Evolutionary conservation across 2,888 invertebrate species (phyloP).

Genomic region (Prosapia bicincta): DNA sequence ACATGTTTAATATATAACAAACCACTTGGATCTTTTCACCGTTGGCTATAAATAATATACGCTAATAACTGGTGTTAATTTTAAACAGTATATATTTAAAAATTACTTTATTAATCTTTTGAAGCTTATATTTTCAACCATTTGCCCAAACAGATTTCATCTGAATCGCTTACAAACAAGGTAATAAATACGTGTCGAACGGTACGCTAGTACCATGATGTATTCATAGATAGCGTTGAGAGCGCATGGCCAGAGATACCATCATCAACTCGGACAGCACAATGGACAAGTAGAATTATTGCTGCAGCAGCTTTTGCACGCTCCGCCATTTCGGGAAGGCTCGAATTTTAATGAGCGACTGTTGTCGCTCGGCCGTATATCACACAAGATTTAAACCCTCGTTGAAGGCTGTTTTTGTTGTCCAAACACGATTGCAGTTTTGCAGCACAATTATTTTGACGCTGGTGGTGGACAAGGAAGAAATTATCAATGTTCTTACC

Average conservation of each 20-base stretch:
- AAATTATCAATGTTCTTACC: no score
- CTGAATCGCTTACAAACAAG: conserved; percentile 4
- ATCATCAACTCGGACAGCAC: conserved; percentile 18
- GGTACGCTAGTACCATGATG: neutral
- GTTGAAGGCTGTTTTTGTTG: neutral
- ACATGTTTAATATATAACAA: no score
- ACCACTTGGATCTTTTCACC: no score
- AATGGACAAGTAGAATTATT: conserved; percentile 21
- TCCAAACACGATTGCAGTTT: neutral
- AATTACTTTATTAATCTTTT: no score
- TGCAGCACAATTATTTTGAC: neutral
- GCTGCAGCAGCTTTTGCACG: conserved; percentile 4
- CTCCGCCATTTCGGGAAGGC: conserved; percentile 21
- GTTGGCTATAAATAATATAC: no score
- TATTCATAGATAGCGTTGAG: neutral
- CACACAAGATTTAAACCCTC: conserved; percentile 1
- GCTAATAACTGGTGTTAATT: no score
- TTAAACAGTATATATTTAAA: no score
- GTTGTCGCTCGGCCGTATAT: neutral
- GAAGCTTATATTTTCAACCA: no score
- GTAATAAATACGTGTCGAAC: neutral
- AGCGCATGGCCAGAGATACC: neutral
- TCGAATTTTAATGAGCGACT: conserved; percentile 11
- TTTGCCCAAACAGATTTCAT: neutral
- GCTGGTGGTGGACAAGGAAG: neutral